Evolutionary conservation across 2,797 vertebrate genomes (phyloP).

Genomic region (Florisuga fusca): DNA sequence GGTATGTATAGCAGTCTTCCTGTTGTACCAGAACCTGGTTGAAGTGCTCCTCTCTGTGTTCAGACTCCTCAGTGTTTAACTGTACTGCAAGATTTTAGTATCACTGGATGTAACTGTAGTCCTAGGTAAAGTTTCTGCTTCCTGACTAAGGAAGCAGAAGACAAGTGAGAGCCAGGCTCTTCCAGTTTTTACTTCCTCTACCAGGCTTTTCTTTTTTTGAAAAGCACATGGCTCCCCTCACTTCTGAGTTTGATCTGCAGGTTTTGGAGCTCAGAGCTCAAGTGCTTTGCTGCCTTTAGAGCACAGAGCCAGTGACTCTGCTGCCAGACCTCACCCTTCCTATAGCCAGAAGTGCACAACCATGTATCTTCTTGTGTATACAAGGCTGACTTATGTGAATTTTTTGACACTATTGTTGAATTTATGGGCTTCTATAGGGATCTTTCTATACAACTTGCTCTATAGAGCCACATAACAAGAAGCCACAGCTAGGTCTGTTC

Average conservation of each 20-base stretch:
- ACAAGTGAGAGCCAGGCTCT: neutral
- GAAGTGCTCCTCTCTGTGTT: neutral
- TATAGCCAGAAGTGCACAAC: neutral
- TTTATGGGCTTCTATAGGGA: neutral
- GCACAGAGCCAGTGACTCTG: neutral
- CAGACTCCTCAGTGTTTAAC: neutral
- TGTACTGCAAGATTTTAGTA: neutral
- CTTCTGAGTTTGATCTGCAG: neutral
- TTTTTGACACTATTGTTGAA: constrained; percentile 12
- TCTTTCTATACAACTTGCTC: constrained; percentile 5
- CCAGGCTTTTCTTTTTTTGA: neutral
- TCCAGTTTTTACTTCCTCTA: neutral
- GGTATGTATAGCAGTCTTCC: neutral
- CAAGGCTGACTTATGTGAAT: neutral
- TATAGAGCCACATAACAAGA: neutral
- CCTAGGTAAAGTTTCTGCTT: neutral
- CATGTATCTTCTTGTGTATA: neutral
- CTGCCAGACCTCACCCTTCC: neutral
- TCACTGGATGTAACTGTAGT: neutral
- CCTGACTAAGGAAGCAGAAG: neutral
- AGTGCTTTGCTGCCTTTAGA: neutral
- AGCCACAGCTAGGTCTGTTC: neutral
- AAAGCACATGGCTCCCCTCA: neutral
- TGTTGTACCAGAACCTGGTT: neutral
- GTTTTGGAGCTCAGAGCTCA: neutral